Evolutionary conservation across 1,140 invertebrate genomes (phyloP).

Genomic region (Drosophila guanche): DNA sequence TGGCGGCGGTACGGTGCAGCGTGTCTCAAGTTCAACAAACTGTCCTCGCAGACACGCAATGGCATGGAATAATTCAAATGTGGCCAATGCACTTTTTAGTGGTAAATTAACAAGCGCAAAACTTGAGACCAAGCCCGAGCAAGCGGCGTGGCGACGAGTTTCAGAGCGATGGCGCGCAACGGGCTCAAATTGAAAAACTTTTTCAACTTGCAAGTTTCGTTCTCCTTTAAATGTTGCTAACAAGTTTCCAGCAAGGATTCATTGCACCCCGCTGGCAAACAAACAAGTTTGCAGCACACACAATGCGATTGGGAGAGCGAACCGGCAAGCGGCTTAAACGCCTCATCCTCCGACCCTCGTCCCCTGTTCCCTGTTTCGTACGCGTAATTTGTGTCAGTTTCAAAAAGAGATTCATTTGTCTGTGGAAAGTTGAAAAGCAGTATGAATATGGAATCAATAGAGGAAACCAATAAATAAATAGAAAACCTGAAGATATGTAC

Average conservation of each 20-base stretch:
- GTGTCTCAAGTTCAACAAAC: slow-evolving; percentile 44
- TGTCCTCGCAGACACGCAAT: slow-evolving; percentile 54
- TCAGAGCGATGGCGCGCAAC: slow-evolving; percentile 12
- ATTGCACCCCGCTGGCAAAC: slow-evolving; percentile 48
- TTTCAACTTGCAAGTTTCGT: slow-evolving; percentile 66
- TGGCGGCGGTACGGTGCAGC: not conserved
- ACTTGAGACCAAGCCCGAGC: slow-evolving; percentile 24
- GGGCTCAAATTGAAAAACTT: slow-evolving; percentile 77
- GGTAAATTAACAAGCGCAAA: slow-evolving; percentile 68
- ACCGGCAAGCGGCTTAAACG: not conserved
- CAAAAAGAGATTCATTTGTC: no score
- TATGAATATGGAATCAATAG: no score
- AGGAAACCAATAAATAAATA: no score
- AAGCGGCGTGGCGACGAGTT: not conserved
- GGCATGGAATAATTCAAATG: slow-evolving; percentile 67
- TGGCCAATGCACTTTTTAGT: slow-evolving; percentile 71
- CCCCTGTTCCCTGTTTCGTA: no score
- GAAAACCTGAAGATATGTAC: no score
- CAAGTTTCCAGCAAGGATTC: slow-evolving; percentile 59
- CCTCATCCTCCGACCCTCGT: not conserved
- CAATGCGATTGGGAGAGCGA: slow-evolving; percentile 10
- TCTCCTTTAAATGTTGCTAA: slow-evolving; percentile 41
- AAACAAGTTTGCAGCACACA: slow-evolving; percentile 24
- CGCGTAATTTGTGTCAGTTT: no score
- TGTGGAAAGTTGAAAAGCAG: no score